Base-by-base conservation (phyloP, 1,140 invertebrate genomes). In the Trichoplusia ni region DNA sequence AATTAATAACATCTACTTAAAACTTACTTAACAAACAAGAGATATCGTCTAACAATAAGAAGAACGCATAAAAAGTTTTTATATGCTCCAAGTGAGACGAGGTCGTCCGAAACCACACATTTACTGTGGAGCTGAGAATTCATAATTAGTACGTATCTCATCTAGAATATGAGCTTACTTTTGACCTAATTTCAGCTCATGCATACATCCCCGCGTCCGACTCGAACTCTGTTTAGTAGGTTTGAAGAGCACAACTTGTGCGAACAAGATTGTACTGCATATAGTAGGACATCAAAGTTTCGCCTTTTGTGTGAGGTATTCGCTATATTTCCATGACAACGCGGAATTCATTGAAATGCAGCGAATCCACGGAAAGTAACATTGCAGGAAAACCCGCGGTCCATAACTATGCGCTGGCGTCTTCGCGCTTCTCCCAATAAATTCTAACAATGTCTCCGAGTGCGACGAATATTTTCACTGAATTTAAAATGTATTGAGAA, bases 241-340 rank as follows among this genome's bases (percentile, higher is more conserved):
- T 56, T 27, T 40, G 51, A 56, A 40, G 51, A 40, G 35, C 38
- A 21, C 35, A 38, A 56, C 51, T 56, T 56, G 51, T 49, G 11
- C 27, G 35, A 27, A 23, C 21, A 56, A 38, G 51, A 56, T 56
- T 56, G 33, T 23, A 56, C 33, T 56, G 51, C 51, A 56, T 56
- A 56, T 56, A 56, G 51, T 27, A 40, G 51, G 51, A 56, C 51
- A 56, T 56, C 51, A 40, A 56, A 56, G 51, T 56, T 56, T 56
- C 51, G 35, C 11, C 51, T 56, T 56, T 56, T 56, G 51, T 56
- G 46, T 59, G 38, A 33, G 31, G 19, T 51, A 66, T 58, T 37
- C 29, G 16, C 23, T 37, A 64, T 54, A 66, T 66, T 59, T 66
- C 46, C 56, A 60, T 56, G 56, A 53, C 64, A 66, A 66, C 54